phyloP scores from a whole-genome alignment of 2,797 vertebrate species.

The Diglossa cyanea region DNA sequence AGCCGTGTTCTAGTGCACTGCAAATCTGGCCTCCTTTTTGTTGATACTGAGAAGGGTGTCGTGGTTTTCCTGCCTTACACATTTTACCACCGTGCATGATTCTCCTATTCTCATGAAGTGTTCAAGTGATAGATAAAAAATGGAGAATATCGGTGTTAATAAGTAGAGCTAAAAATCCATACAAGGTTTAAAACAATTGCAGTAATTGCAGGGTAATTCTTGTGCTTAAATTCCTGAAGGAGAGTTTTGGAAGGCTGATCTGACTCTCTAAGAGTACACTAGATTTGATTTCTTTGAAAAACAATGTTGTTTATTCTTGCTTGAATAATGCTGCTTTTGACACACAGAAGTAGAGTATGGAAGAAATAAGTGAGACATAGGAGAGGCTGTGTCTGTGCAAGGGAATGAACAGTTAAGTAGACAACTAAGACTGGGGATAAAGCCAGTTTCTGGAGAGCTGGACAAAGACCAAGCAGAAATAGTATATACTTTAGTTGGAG shows the following conservation, averaged over 20 bases:
- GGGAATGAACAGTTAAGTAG: neutral
- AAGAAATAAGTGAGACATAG: neutral
- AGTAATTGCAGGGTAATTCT: neutral
- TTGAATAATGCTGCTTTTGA: neutral
- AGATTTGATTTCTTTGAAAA: neutral
- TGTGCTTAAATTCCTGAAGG: neutral
- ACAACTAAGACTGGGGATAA: neutral
- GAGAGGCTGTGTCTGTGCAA: neutral
- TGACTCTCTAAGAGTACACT: neutral
- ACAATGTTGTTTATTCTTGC: neutral
- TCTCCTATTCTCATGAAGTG: neutral
- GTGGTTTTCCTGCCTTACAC: neutral
- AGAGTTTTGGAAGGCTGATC: neutral
- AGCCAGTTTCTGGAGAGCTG: neutral
- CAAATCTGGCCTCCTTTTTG: slow-evolving; percentile 4
- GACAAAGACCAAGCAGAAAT: neutral
- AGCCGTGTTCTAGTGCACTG: neutral
- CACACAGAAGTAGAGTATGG: neutral
- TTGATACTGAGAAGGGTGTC: neutral
- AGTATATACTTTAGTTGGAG: neutral
- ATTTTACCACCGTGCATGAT: neutral
- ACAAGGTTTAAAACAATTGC: neutral
- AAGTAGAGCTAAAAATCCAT: neutral
- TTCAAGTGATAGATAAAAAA: neutral
- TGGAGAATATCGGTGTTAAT: neutral